Base-by-base conservation (phyloP, 1,140 invertebrate genomes). In the Dreissena rostriformis region DNA sequence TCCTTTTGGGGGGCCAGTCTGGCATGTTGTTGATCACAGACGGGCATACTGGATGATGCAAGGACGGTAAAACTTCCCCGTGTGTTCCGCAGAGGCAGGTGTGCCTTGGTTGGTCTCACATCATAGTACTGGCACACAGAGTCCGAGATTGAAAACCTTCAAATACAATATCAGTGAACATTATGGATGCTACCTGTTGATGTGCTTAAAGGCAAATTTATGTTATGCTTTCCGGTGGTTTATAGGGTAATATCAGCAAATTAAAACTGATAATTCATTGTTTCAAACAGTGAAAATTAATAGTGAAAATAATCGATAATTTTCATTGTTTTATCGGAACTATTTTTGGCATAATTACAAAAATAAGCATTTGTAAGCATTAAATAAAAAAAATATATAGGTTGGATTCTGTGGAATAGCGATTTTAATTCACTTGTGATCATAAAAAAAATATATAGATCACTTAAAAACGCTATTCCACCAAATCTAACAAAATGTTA, bases 61-160 rank as follows among this genome's bases (percentile, higher is more conserved):
- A 74, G 63, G 6, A 73, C 70, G n/a, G 39, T 75, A n/a, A 82
- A 39, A 26, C 29, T 10, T 6, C 80, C 71, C 22, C 55, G 51
- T 19, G 74, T 72, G 7, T 74, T 51, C 19, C 70, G 39, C 26
- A 39, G 17, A 51, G 80, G 80, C 55, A 82, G 17, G 39, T 82
- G 80, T 12, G 65, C 73, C 55, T 49, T 66, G 74, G 80, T 82
- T 39, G 57, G 39, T 22, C 28, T 17, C 8, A 82, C 72, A 61
- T 75, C 72, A 75, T 39, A 82, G 19, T 57, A 66, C 24, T 66
- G 10, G 53, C 72, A 75, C 24, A 82, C 6, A 19, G 29, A 17
- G 19, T 82, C 80, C n/a, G 80, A 82, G 17, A 82, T 75, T 19
- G 72, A 61, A 39, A 74, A 82, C n/a, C 80, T 82, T 68, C 19